Conservation (phyloP, 2,888 invertebrate genomes). For the Aproaerema taeniolella region DNA sequence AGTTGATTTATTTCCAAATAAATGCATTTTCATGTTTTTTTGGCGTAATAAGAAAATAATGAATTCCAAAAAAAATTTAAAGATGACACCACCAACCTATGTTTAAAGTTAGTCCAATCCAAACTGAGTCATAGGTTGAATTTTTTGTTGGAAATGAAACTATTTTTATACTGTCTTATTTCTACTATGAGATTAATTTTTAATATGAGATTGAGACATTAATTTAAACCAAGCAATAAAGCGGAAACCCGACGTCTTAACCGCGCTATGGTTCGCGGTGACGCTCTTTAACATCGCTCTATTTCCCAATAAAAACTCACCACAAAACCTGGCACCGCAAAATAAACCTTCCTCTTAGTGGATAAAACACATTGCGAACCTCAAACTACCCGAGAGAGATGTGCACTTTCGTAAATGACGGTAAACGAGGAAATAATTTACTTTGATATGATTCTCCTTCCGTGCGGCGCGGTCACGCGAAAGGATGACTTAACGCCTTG, state of each 20-base stretch:
- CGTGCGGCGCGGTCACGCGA: slow-evolving; percentile 33
- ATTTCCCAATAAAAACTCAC: slow-evolving; percentile 63
- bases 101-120: too few species aligned
- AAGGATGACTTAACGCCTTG: slow-evolving; percentile 42
- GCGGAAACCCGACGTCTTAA: slow-evolving; percentile 64
- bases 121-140: too few species aligned
- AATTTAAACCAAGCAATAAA: slow-evolving; percentile 75
- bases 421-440: slow-evolving; percentile 68
- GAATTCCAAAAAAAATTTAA: too few species aligned
- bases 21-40: too few species aligned
- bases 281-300: slow-evolving; percentile 60
- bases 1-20: too few species aligned
- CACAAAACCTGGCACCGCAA: slow-evolving; percentile 35
- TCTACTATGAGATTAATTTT: too few species aligned
- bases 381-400: slow-evolving; percentile 36
- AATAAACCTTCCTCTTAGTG: slow-evolving; percentile 44
- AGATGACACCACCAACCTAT: too few species aligned
- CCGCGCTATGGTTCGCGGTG: slow-evolving; percentile 29
- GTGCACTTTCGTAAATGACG: slow-evolving; percentile 56
- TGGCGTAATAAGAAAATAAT: too few species aligned
- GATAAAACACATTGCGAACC: slow-evolving; percentile 35
- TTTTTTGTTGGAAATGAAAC: too few species aligned
- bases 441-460: slow-evolving; percentile 64
- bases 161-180: too few species aligned
- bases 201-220: slow-evolving; percentile 70